Evolutionary conservation across 1,140 invertebrate species (phyloP).

Genomic region (Aphaenogaster floridana): DNA sequence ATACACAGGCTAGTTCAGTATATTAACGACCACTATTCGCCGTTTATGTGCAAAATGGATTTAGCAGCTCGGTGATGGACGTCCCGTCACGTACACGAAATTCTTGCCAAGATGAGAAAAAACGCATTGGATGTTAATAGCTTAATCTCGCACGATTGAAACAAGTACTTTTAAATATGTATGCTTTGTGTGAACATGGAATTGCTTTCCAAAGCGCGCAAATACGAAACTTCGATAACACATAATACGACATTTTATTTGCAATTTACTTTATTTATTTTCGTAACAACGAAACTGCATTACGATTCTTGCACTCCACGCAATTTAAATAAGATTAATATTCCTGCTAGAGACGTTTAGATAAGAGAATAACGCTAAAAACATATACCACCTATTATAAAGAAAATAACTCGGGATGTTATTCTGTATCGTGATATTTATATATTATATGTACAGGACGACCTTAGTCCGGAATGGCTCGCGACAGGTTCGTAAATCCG

Average conservation of each 20-base stretch:
- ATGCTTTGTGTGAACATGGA: conserved; percentile 2
- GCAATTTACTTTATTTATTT: background rate
- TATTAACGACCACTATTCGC: background rate
- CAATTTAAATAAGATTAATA: background rate
- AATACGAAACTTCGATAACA: background rate
- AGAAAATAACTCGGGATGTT: background rate
- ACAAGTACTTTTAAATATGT: conserved; percentile 11
- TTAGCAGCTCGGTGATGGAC: conserved; percentile 10
- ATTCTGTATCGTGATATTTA: conserved; percentile 11
- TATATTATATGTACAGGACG: background rate
- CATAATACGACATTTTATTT: background rate
- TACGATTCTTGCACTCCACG: background rate
- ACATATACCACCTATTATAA: background rate
- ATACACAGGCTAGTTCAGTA: background rate
- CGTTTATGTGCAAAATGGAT: conserved; percentile 25
- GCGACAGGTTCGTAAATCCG: conserved; percentile 57
- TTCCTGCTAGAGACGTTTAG: background rate
- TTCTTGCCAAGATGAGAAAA: conserved; percentile 27
- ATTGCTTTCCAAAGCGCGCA: conserved; percentile 13
- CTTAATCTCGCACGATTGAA: conserved; percentile 23
- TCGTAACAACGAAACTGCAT: background rate
- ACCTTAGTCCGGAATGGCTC: conserved; percentile 36
- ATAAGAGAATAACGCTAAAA: background rate
- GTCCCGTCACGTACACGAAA: background rate
- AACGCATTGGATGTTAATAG: conserved; percentile 12